Evolutionary conservation across 2,888 invertebrate species (phyloP).

Genomic region (Rutpela maculata): DNA sequence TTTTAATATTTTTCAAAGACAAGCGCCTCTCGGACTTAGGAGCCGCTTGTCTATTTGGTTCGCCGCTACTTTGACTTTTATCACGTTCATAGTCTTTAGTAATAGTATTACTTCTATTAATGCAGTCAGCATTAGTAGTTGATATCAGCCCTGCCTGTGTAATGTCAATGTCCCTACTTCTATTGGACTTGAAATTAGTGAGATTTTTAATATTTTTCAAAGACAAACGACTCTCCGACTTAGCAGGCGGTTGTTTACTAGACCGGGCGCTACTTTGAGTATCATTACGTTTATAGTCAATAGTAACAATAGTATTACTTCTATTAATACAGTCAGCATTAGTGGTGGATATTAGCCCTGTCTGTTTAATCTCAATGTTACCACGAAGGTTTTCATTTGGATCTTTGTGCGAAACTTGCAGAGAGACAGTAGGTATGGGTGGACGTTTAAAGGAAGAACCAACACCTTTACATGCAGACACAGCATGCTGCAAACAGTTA

Average conservation of each 20-base stretch:
- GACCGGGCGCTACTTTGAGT: slow-evolving; percentile 11
- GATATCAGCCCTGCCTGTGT: slow-evolving; percentile 79
- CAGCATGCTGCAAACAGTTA: slow-evolving; percentile 67
- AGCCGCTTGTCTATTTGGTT: background rate
- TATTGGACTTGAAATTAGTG: slow-evolving; percentile 11
- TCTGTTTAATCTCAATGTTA: slow-evolving; percentile 76
- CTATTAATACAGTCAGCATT: slow-evolving; percentile 77
- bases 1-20: slow-evolving; percentile 43
- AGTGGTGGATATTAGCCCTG: slow-evolving; percentile 81
- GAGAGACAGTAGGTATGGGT: slow-evolving; percentile 45
- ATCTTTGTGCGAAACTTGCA: slow-evolving; percentile 41
- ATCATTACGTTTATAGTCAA: slow-evolving; percentile 48
- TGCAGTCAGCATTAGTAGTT: slow-evolving; percentile 80
- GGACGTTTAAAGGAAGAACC: slow-evolving; percentile 54
- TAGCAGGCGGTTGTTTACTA: background rate
- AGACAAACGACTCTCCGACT: slow-evolving; percentile 37
- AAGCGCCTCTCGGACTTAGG: slow-evolving; percentile 35
- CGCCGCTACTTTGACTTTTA: slow-evolving; percentile 24
- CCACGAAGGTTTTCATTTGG: slow-evolving; percentile 51
- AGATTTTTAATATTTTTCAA: slow-evolving; percentile 42
- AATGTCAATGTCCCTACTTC: slow-evolving; percentile 73
- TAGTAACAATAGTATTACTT: slow-evolving; percentile 67
- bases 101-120: slow-evolving; percentile 72
- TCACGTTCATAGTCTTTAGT: slow-evolving; percentile 50
- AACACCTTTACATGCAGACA: slow-evolving; percentile 69